These are phyloP conservation scores for Sabellastarte sp. DNA, from an alignment of 2,888 invertebrate genomes.

Conservation along the genomic window DNA sequence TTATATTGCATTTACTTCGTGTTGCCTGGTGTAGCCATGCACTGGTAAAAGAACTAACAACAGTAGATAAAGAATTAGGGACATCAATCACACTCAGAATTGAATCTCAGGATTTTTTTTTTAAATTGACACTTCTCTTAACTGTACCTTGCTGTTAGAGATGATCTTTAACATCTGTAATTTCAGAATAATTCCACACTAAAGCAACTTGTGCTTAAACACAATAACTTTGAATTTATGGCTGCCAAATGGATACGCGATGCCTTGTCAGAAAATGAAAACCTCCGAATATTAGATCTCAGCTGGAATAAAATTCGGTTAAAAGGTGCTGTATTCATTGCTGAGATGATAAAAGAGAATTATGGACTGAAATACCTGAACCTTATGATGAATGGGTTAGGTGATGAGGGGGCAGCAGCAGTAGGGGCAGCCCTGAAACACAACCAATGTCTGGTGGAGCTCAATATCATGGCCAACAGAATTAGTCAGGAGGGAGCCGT, in stretches of 20 bases:
- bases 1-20: no score
- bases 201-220: constrained; percentile 37
- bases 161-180: no score
- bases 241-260: constrained; percentile 40
- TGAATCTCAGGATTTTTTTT: no score
- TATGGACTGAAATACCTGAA: constrained; percentile 41
- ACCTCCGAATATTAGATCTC: constrained; percentile 40
- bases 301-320: constrained; percentile 49
- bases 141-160: no score
- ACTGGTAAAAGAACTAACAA: no score
- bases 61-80: no score
- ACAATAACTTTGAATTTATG: constrained; percentile 46
- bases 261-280: constrained; percentile 43
- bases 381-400: constrained; percentile 49
- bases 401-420: constrained; percentile 38
- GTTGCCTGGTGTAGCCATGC: no score
- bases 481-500: constrained; percentile 42
- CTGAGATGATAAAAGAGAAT: constrained; percentile 48
- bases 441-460: constrained; percentile 42
- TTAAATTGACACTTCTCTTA: no score
- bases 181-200: constrained; percentile 45
- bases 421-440: constrained; percentile 41
- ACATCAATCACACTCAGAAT: no score
- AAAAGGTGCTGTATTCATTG: constrained; percentile 36
- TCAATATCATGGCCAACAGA: constrained; percentile 48